A percentile compares a stretch with the other conserved stretches of the same genome.
Conservation (phyloP, 2,888 invertebrate genomes). For the Nebria salina region DNA sequence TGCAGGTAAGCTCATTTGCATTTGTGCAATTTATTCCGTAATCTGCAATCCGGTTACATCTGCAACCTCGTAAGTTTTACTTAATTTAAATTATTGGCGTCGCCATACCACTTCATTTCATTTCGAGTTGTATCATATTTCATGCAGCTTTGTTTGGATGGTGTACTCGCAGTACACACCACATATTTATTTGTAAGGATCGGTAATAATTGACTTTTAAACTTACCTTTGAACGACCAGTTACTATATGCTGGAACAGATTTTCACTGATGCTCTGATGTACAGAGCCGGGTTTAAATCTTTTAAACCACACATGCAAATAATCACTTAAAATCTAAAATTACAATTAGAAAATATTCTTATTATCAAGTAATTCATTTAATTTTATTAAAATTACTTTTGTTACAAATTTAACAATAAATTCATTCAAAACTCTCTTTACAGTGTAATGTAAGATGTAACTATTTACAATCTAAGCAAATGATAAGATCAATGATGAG, state of each 20-base stretch:
- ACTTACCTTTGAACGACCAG: conserved; percentile 28
- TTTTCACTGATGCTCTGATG: background rate
- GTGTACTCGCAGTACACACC: conserved; percentile 4
- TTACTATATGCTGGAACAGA: background rate
- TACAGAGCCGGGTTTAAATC: background rate
- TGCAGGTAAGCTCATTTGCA: conserved; percentile 25
- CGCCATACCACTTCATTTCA: background rate
- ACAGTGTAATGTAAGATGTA: no score
- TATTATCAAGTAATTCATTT: no score
- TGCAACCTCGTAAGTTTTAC: conserved; percentile 14
- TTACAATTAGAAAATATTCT: background rate
- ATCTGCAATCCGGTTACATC: conserved; percentile 8
- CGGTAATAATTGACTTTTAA: conserved; percentile 27
- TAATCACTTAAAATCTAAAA: background rate
- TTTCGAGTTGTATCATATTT: conserved; percentile 2
- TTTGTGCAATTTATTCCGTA: conserved; percentile 28
- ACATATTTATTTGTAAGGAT: conserved; percentile 18
- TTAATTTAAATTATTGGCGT: conserved; percentile 15
- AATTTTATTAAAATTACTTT: no score
- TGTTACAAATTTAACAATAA: no score
- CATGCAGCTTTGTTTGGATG: background rate
- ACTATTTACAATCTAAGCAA: no score
- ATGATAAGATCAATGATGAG: no score
- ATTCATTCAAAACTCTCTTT: no score
- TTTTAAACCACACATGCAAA: background rate